Conservation (phyloP, 2,113 vertebrate species). For the Podilymbus podiceps region DNA sequence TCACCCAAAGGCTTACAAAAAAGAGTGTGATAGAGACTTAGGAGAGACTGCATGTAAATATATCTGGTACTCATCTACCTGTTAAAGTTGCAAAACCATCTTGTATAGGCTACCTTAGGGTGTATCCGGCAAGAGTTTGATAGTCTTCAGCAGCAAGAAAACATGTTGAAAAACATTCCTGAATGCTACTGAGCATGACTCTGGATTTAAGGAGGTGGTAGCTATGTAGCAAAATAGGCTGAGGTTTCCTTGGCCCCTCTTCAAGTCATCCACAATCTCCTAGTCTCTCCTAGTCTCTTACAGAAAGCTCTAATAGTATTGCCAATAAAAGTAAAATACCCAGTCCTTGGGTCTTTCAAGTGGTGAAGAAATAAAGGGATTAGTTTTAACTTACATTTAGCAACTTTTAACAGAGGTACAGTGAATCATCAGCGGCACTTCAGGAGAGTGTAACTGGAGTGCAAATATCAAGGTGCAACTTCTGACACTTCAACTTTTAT, state of each 20-base stretch:
- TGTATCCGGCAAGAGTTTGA: background rate
- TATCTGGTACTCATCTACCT: background rate
- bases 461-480: slow-evolving; percentile 3
- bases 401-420: slow-evolving; percentile 1
- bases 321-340: background rate
- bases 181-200: background rate
- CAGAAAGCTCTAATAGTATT: background rate
- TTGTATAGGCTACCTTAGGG: background rate
- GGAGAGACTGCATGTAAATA: background rate
- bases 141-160: background rate
- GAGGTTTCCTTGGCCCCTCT: background rate
- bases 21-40: background rate
- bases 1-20: background rate
- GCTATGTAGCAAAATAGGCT: background rate
- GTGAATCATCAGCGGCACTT: slow-evolving; percentile 47
- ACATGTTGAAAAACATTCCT: background rate
- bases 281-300: background rate
- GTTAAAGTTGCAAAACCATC: background rate
- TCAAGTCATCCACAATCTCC: background rate
- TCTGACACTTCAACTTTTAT: slow-evolving; percentile 1
- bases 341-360: background rate
- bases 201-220: background rate
- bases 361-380: background rate
- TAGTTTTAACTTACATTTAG: slow-evolving; percentile 48
- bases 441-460: slow-evolving; percentile 1